These are phyloP conservation scores for Fratercula arctica DNA, from an alignment of 2,797 vertebrate genomes.

Conservation along the genomic window DNA sequence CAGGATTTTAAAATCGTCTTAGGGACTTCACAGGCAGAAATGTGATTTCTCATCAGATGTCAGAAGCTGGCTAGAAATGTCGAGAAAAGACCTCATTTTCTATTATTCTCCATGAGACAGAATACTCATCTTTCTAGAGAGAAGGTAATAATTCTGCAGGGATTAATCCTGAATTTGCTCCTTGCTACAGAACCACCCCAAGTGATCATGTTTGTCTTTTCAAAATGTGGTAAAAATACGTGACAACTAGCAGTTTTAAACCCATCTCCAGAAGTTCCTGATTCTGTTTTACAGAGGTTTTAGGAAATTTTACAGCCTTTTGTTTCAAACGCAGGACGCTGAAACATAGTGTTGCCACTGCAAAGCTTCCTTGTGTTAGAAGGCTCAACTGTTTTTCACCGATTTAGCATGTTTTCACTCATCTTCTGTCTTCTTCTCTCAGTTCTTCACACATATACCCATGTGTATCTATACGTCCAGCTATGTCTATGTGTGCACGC, in stretches of 20 bases:
- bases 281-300: neutral
- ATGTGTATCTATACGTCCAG: rapidly evolving
- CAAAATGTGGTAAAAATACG: neutral
- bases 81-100: neutral
- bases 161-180: neutral
- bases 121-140: neutral
- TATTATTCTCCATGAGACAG: neutral
- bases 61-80: neutral
- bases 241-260: neutral
- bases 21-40: neutral
- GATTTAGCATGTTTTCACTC: neutral
- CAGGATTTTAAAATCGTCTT: neutral
- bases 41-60: neutral
- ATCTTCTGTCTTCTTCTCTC: neutral
- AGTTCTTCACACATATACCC: neutral
- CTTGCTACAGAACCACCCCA: neutral
- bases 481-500: rapidly evolving
- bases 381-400: neutral
- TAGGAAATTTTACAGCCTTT: neutral
- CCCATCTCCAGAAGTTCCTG: neutral
- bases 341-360: neutral
- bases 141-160: neutral
- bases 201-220: neutral
- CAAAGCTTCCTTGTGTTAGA: neutral
- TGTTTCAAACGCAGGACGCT: neutral